These are phyloP conservation scores for Anoplius nigerrimus DNA, from an alignment of 2,888 invertebrate species.

Conservation along the genomic window DNA sequence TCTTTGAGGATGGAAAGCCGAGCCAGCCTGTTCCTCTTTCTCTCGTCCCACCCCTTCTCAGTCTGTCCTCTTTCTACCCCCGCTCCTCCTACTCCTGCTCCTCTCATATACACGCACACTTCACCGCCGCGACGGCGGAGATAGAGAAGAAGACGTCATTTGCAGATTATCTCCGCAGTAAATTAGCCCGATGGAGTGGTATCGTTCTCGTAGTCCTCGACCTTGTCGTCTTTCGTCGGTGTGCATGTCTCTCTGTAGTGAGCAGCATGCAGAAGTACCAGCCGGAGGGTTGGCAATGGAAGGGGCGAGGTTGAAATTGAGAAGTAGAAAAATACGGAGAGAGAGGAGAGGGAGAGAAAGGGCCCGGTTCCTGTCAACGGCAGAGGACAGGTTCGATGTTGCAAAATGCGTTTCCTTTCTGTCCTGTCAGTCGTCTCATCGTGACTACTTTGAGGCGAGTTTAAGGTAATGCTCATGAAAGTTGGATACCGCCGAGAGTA, in stretches of 20 bases:
- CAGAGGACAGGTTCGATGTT: no score
- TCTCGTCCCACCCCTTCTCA: neutral
- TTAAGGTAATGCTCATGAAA: constrained; percentile 25
- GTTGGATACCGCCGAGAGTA: constrained; percentile 18
- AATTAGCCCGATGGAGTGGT: constrained; percentile 41
- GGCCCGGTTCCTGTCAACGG: no score
- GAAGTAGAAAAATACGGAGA: no score
- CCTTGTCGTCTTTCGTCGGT: constrained; percentile 15
- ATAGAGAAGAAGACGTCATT: constrained; percentile 44
- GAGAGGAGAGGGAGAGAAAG: constrained; percentile 6
- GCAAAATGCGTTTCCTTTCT: no score
- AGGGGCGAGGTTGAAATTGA: no score
- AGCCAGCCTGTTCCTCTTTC: constrained; percentile 19
- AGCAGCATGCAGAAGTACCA: no score
- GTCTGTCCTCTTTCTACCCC: no score
- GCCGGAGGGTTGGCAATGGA: no score
- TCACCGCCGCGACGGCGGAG: constrained; percentile 4
- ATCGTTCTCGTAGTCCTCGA: constrained; percentile 36
- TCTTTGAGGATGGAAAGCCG: constrained; percentile 49
- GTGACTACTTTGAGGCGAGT: neutral
- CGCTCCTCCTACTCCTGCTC: no score
- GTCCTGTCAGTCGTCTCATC: no score
- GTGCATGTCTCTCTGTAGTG: neutral
- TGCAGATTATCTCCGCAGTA: constrained; percentile 54
- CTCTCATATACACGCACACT: no score